These are phyloP conservation scores for Sturnira hondurensis DNA, from an alignment of 2,113 vertebrate genomes.

Conservation along the genomic window DNA sequence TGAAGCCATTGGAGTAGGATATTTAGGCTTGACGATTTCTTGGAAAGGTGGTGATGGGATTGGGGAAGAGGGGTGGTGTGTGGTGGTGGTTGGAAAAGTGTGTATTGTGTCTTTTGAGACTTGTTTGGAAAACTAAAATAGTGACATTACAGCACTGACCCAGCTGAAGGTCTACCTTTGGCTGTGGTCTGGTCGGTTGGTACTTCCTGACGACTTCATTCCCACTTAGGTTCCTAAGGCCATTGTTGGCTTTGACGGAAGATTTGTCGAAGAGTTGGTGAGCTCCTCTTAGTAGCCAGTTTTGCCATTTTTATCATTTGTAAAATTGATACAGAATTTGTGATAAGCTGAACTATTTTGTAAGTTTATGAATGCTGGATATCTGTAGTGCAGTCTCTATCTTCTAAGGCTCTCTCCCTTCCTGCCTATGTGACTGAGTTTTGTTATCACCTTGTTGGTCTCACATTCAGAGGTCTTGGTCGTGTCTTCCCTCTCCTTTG, in stretches of 20 bases:
- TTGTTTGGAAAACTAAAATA: neutral
- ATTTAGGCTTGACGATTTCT: neutral
- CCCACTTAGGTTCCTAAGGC: neutral
- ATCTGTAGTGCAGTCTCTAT: neutral
- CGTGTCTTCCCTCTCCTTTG: neutral
- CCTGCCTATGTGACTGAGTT: neutral
- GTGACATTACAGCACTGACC: neutral
- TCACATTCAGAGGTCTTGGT: neutral
- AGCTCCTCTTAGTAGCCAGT: neutral
- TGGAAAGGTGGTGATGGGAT: neutral
- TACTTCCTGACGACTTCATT: neutral
- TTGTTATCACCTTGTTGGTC: neutral
- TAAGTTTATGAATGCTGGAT: neutral
- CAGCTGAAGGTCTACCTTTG: neutral
- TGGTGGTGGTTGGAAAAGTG: neutral
- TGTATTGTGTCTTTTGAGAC: neutral
- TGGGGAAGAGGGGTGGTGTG: neutral
- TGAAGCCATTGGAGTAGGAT: neutral
- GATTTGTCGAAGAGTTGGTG: neutral
- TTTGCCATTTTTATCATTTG: neutral
- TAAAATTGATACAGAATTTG: conserved; percentile 13
- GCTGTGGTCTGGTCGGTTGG: neutral
- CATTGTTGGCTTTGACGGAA: neutral
- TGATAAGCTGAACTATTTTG: neutral
- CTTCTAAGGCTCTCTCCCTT: neutral